phyloP scores from a whole-genome alignment of 2,888 invertebrate genomes.

The Zele albiditarsus region DNA sequence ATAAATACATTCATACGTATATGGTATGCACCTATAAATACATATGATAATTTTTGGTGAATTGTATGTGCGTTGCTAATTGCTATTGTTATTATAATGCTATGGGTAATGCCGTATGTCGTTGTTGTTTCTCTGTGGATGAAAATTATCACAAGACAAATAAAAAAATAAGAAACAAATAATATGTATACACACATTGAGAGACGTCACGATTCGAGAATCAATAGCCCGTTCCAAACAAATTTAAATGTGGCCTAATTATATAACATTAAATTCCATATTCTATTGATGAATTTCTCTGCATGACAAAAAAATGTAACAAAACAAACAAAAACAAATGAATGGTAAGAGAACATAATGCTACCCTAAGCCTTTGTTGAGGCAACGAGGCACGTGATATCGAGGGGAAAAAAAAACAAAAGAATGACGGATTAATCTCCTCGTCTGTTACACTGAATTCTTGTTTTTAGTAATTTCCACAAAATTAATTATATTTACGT shows the following conservation, averaged over 20 bases:
- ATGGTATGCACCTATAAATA: constrained; percentile 56
- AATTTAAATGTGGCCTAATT: constrained; percentile 33
- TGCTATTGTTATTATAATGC: constrained; percentile 64
- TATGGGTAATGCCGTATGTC: constrained; percentile 70
- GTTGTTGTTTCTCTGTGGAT: constrained; percentile 66
- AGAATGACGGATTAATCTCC: constrained; percentile 51
- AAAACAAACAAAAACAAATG: constrained; percentile 38
- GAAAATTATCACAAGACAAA: neutral
- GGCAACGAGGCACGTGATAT: constrained; percentile 71
- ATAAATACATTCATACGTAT: constrained; percentile 51
- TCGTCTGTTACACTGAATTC: constrained; percentile 59
- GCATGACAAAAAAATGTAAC: constrained; percentile 32
- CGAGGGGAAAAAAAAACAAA: constrained; percentile 55
- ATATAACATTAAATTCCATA: constrained; percentile 12
- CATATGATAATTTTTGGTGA: constrained; percentile 36
- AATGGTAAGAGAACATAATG: constrained; percentile 47
- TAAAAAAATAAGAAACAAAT: neutral
- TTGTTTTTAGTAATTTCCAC: constrained; percentile 61
- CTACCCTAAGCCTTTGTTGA: constrained; percentile 66
- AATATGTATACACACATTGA: neutral
- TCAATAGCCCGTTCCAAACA: constrained; percentile 47
- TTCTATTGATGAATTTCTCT: constrained; percentile 21
- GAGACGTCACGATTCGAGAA: constrained; percentile 50
- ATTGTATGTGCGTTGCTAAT: constrained; percentile 57
- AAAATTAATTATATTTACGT: constrained; percentile 20